Base-by-base conservation (phyloP, 1,140 invertebrate genomes). In the Apis florea region DNA sequence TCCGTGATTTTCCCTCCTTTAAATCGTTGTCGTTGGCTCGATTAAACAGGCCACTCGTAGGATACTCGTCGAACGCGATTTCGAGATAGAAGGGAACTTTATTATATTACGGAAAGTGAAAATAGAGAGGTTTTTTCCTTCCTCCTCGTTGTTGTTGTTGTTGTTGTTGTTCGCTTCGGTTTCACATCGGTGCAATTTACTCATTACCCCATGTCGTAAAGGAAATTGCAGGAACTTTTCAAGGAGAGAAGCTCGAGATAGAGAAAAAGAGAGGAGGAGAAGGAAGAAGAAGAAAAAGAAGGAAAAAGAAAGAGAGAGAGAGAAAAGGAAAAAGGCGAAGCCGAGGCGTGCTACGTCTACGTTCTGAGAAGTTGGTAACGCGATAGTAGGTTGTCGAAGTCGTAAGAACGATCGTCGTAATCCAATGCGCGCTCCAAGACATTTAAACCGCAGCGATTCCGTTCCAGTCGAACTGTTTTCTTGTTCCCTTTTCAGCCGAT, bases 391-490 rank as follows among this genome's bases (percentile, higher is more conserved):
- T 31, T 49, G 71, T 81, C 71, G 40, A 75, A 80, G 76, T 79
- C 5, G 68, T 70, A 79, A 70, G 78, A 74, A 81, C 40, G 79
- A 67, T 75, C 63, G 13, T 66, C 71, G 79, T 81, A 81, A 81
- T 75, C 40, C 79, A 81, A 81, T 67, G 79, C 79, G 53, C 9
- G 21, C 53, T 67, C 53, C 24, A 24, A 81, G 71, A 75, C 53
- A 66, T 49, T 74, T 31, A 75, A 81, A 81, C 79, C 79, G 69
- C 79, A 81, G 47, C 19, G 63, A 58, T 81, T 74, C 79, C 11
- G 63, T 67, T 75, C 70, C 70, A 53, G 17, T 31, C 40, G 21
- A 56, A 31, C 53, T 51, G 61, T 74, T 51, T 74, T 54, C 24
- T 74, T 61, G 2, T 40, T 21, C 24, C 15, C n/a, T 49, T 53